phyloP scores from a whole-genome alignment of 2,113 vertebrate species.

The Pseudolaguvia tuberculata region DNA sequence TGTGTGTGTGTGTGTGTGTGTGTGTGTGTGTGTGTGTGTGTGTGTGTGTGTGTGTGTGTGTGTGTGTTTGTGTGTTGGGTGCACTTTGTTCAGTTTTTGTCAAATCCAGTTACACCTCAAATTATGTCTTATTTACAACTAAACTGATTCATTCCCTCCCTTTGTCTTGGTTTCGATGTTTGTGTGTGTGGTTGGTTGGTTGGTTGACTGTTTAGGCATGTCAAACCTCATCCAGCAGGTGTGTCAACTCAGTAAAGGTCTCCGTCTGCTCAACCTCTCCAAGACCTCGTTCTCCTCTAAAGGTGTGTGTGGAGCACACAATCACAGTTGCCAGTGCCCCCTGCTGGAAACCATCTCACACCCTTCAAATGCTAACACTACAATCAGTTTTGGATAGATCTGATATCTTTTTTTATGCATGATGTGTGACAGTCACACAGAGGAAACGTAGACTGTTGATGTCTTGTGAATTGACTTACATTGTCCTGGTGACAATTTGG shows the following conservation, averaged over 20 bases:
- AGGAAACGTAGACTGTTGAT: too few relatives aligned
- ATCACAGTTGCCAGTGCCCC: slow-evolving; percentile 40
- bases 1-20: too few relatives aligned
- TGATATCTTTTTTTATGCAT: too few relatives aligned
- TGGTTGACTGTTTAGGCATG: slow-evolving; percentile 65
- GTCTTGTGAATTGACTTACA: too few relatives aligned
- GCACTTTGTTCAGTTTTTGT: too few relatives aligned
- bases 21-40: neutral
- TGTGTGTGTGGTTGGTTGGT: slow-evolving; percentile 4
- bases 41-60: too few relatives aligned
- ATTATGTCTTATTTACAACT: neutral
- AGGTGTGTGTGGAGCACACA: slow-evolving; percentile 59
- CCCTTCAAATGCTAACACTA: neutral
- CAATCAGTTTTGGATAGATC: neutral
- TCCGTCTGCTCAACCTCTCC: slow-evolving; percentile 82
- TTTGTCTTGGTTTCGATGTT: slow-evolving; percentile 6
- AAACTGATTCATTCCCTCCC: neutral
- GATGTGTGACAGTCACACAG: too few relatives aligned
- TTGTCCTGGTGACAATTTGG: too few relatives aligned
- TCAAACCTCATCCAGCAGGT: slow-evolving; percentile 83
- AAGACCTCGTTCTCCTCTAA: slow-evolving; percentile 82
- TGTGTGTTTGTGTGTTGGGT: too few relatives aligned
- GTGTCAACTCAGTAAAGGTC: slow-evolving; percentile 80
- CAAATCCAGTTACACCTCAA: too few relatives aligned
- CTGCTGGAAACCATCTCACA: slow-evolving; percentile 41